Evolutionary conservation across 1,140 invertebrate genomes (phyloP).

Genomic region (Macrotrachela quadricornifera): DNA sequence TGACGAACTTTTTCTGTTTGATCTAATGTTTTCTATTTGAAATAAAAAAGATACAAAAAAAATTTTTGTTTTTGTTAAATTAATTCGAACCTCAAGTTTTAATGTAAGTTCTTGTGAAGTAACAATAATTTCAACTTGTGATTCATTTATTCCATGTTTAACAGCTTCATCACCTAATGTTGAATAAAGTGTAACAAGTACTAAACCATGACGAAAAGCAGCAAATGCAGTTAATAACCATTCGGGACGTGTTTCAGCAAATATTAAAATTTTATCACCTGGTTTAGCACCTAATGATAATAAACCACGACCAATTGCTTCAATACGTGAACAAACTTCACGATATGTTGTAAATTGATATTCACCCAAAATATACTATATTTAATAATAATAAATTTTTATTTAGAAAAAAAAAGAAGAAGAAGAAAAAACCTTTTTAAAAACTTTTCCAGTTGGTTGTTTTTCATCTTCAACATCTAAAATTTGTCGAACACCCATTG

Average conservation of each 20-base stretch:
- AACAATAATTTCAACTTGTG: constrained; percentile 66
- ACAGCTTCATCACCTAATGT: not conserved
- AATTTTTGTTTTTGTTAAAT: no score
- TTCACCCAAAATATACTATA: constrained; percentile 37
- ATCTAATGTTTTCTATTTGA: constrained; percentile 12
- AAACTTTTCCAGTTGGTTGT: constrained; percentile 73
- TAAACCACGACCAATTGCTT: constrained; percentile 43
- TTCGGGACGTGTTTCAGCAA: constrained; percentile 1
- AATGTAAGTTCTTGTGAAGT: constrained; percentile 65
- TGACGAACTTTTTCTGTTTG: constrained; percentile 34
- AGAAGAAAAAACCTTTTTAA: constrained; percentile 60
- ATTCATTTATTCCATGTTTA: constrained; percentile 53
- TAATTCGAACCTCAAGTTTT: constrained; percentile 47
- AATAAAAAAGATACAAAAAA: constrained; percentile 10
- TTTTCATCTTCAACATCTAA: constrained; percentile 74
- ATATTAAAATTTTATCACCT: constrained; percentile 1
- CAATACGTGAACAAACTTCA: constrained; percentile 51
- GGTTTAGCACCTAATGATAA: constrained; percentile 1
- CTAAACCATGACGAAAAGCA: not conserved
- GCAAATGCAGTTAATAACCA: constrained; percentile 8
- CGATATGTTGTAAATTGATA: constrained; percentile 71
- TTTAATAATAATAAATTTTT: no score
- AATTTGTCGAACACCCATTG: constrained; percentile 42
- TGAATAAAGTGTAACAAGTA: constrained; percentile 4
- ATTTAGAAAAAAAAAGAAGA: no score